Base-by-base conservation (phyloP, 1,140 invertebrate species). In the Cotesia glomerata region DNA sequence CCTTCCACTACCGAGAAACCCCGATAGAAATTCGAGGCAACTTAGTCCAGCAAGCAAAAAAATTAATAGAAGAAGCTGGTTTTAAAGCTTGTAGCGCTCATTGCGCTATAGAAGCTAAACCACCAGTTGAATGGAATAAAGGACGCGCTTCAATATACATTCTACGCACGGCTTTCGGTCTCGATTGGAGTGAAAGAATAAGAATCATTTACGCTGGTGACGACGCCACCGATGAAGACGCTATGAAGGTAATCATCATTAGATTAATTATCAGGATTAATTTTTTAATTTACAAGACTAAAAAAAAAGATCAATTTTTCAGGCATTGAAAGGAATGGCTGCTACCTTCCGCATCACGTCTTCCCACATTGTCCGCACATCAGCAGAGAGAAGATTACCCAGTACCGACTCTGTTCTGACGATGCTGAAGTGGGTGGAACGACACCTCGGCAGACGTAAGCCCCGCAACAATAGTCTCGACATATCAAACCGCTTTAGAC, bases 41-140 rank as follows among this genome's bases (percentile, higher is more conserved):
- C 4, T 88, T 95, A 84, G 89, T 92, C 1, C 89, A 91, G 2
- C 89, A 91, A 77, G 94, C 94, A 0, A 89, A 90, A 71, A 87
- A 89, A 51, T 83, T 96, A 54, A 96, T 96, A 76, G 90, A 91
- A 76, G 89, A 89, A 26, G 90, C 91, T 4, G 95, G 93, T 2
- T 96, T 97, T 82, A 90, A 90, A 76, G 91, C 93, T 8, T 92
- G 91, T 51, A 85, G 90, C 35, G 94, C 94, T 8, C 94, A 95
- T 81, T 95, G 93, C 79, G 95, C 95, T 0, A 89, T 96, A 11
- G 95, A 97, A 84, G 95, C 95, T 0, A 93, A 94, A 76, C 95
- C 95, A 45, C 95, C 95, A 0, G 95, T 97, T 0, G 90, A 94
- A 79, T 97, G 95, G 95, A 94, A 97, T 81, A 97, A 97, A 85